Base-by-base conservation (phyloP, 1,140 invertebrate genomes). In the Drosophila pruinosa region DNA sequence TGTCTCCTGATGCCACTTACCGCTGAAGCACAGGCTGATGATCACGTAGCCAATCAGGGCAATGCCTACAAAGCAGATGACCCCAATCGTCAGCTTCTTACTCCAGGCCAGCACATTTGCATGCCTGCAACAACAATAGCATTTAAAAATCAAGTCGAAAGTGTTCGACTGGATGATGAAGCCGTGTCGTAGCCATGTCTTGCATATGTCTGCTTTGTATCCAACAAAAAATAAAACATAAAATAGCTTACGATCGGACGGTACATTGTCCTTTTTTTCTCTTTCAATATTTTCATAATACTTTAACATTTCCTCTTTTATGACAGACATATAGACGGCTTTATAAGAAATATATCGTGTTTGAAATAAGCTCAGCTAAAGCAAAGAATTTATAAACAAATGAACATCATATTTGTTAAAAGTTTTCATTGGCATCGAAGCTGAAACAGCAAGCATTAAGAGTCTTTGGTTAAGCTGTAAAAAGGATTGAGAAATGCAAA, bases 51-150 rank as follows among this genome's bases (percentile, higher is more conserved):
- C 75, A 8, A 91, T 89, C 50, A 91, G 63, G 22, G 86, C 86
- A 12, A 91, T 85, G 22, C 89, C 89, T 43, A 91, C 82, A n/a
- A 91, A 91, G 54, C 89, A 90, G 72, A 91, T 91, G 2, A 90
- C 61, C 12, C 75, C 89, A 28, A 90, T 90, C 34, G 89, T 91
- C 12, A 91, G 70, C 54, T 89, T 90, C 57, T 91, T 91, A 77
- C 90, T 89, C 89, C 89, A 91, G 57, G 76, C 80, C 54, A 90
- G 50, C 5, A 91, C 50, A 21, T 90, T 90, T 19, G 71, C 89
- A 38, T 86, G 82, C 82, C 89, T 91, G 48, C n/a, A 31, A 76
- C 48, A 43, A 21, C 4, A 48, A 48, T 34, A 5, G 1, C 3
- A 50, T 50, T 31, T 47, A 26, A 47, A n/a, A 47, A 17, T 10